phyloP scores from a whole-genome alignment of 2,113 vertebrate species.

The Thalassarche chlororhynchos region DNA sequence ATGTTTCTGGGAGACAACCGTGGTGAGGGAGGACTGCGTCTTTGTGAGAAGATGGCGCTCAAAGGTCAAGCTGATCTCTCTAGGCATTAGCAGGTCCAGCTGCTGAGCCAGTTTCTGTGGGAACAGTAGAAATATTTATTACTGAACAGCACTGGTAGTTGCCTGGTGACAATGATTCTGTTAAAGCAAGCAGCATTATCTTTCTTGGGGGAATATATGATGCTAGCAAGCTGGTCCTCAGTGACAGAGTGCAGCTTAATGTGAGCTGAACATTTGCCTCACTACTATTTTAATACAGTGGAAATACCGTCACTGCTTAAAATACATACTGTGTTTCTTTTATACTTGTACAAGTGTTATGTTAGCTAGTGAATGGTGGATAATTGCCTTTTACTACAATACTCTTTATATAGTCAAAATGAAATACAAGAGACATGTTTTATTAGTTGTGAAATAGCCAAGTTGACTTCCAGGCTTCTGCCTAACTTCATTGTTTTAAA shows the following conservation, averaged over 20 bases:
- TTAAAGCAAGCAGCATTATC: constrained; percentile 53
- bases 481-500: constrained; percentile 66
- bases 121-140: constrained; percentile 56
- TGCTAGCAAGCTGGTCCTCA: not conserved
- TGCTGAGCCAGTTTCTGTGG: constrained; percentile 28
- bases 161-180: constrained; percentile 50
- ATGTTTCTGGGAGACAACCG: not conserved
- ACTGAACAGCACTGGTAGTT: constrained; percentile 18
- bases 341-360: constrained; percentile 31
- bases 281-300: constrained; percentile 38
- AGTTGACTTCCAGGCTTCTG: constrained; percentile 55
- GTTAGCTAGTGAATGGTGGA: constrained; percentile 47
- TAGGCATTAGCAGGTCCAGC: constrained; percentile 14
- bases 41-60: not conserved
- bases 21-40: not conserved
- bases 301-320: constrained; percentile 48
- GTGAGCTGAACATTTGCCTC: constrained; percentile 37
- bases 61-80: constrained; percentile 16
- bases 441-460: constrained; percentile 66
- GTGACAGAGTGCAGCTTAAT: constrained; percentile 52
- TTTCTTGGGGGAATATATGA: constrained; percentile 42
- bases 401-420: constrained; percentile 44
- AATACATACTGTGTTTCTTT: constrained; percentile 51
- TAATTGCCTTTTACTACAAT: constrained; percentile 55
- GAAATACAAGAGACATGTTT: constrained; percentile 67